Percentiles rank a stretch among this genome's conserved stretches.
Evolutionary conservation across 2,797 vertebrate species (phyloP).

Genomic region (Ctenopoma kingsleyae): DNA sequence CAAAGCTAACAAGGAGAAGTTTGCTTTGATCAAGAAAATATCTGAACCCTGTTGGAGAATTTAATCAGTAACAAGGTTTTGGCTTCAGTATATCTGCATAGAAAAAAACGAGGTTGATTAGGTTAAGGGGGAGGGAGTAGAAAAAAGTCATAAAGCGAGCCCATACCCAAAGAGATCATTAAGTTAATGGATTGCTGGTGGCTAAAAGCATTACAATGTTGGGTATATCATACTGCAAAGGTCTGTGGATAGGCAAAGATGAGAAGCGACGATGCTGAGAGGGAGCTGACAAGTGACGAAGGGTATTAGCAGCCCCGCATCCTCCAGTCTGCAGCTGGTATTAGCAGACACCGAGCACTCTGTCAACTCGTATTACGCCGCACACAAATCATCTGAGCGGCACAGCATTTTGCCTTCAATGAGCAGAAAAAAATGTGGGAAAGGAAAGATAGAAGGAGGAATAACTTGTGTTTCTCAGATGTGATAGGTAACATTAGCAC

Average conservation of each 20-base stretch:
- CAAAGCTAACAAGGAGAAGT: conserved; percentile 63
- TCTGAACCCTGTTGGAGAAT: conserved; percentile 70
- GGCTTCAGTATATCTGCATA: conserved; percentile 60
- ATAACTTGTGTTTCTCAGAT: neutral
- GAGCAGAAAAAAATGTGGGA: conserved; percentile 3
- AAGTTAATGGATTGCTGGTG: conserved; percentile 69
- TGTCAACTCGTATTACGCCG: conserved; percentile 65
- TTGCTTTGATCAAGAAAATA: conserved; percentile 80
- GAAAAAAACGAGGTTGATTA: conserved; percentile 62
- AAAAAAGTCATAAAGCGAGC: conserved; percentile 46
- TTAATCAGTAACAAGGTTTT: conserved; percentile 73
- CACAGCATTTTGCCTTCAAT: conserved; percentile 29
- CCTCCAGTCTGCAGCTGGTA: conserved; percentile 68
- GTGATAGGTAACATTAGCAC: neutral
- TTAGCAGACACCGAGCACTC: conserved; percentile 64
- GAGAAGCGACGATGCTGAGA: conserved; percentile 16
- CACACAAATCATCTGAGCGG: conserved; percentile 58
- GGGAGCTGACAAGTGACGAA: conserved; percentile 44
- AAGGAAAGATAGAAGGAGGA: conserved; percentile 9
- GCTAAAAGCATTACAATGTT: conserved; percentile 44
- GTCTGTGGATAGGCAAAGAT: conserved; percentile 19
- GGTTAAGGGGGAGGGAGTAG: conserved; percentile 41
- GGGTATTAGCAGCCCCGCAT: conserved; percentile 61
- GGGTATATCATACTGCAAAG: conserved; percentile 26
- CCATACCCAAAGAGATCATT: conserved; percentile 65